These are phyloP conservation scores for Pyrgus malvae DNA, from an alignment of 2,888 invertebrate species.

Conservation along the genomic window DNA sequence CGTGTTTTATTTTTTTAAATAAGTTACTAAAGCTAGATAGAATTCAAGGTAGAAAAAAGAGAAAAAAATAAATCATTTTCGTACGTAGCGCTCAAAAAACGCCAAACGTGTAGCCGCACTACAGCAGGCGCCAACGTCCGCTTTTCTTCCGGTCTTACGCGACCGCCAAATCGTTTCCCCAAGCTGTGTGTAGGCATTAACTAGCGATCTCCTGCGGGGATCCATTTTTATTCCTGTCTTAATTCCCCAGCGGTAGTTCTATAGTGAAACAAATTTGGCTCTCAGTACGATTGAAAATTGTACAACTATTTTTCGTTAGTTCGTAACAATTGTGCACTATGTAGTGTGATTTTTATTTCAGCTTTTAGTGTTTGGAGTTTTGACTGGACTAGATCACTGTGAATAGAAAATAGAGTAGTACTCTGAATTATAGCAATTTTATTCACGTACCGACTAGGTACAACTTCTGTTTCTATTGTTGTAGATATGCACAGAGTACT, in stretches of 20 bases:
- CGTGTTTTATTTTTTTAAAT: too few species aligned
- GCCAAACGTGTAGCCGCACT: too few species aligned
- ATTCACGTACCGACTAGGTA: too few species aligned
- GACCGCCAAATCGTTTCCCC: slow-evolving; percentile 49
- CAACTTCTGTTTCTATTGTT: too few species aligned
- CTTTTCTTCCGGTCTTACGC: slow-evolving; percentile 52
- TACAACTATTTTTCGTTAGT: slow-evolving; percentile 1
- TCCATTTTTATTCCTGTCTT: slow-evolving; percentile 26
- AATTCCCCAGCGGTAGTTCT: slow-evolving; percentile 16
- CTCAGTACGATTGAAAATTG: slow-evolving; percentile 20
- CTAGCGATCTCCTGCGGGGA: slow-evolving; percentile 30
- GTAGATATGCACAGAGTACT: too few species aligned
- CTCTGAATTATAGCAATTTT: too few species aligned
- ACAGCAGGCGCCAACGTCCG: slow-evolving; percentile 55
- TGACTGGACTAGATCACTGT: too few species aligned
- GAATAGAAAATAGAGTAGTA: too few species aligned
- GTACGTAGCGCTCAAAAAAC: too few species aligned
- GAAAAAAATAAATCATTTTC: too few species aligned
- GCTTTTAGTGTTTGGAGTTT: not conserved
- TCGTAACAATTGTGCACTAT: not conserved
- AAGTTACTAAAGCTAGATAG: too few species aligned
- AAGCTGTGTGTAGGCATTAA: slow-evolving; percentile 43
- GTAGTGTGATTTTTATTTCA: not conserved
- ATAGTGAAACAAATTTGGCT: slow-evolving; percentile 17
- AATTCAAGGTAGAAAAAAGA: too few species aligned